Conservation (phyloP, 1,140 invertebrate genomes). For the Thalassaphorura encarpata region DNA sequence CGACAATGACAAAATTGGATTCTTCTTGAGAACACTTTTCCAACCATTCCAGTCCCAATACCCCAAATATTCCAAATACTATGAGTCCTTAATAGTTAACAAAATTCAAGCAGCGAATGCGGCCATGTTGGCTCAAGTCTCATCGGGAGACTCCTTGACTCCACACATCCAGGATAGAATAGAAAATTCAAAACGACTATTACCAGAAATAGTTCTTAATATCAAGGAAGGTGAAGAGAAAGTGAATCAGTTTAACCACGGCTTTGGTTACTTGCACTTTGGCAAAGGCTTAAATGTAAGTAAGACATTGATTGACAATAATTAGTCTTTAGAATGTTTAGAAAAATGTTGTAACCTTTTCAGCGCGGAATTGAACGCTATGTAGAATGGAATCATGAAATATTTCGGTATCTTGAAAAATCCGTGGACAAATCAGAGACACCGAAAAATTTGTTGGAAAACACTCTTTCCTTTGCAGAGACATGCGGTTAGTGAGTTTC, state of each 20-base stretch:
- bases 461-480: slow-evolving; percentile 24
- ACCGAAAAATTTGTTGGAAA: slow-evolving; percentile 28
- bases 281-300: slow-evolving; percentile 28
- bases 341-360: slow-evolving; percentile 5
- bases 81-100: slow-evolving; percentile 19
- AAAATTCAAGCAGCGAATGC: slow-evolving; percentile 27
- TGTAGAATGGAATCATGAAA: slow-evolving; percentile 26
- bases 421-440: slow-evolving; percentile 14
- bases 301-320: not conserved
- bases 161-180: slow-evolving; percentile 23
- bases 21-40: slow-evolving; percentile 15
- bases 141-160: not conserved
- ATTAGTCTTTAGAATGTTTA: not conserved
- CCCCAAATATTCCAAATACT: slow-evolving; percentile 25
- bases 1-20: slow-evolving; percentile 5
- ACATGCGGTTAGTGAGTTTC: slow-evolving; percentile 17
- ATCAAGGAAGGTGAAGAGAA: slow-evolving; percentile 31
- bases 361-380: slow-evolving; percentile 29
- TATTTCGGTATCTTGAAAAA: slow-evolving; percentile 22
- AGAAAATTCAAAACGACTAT: slow-evolving; percentile 25
- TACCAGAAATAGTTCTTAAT: slow-evolving; percentile 25
- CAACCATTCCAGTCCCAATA: slow-evolving; percentile 26
- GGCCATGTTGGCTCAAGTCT: not conserved
- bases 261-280: slow-evolving; percentile 29
- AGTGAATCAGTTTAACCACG: slow-evolving; percentile 27